Percentiles rank a stretch among this genome's conserved stretches.
phyloP scores from a whole-genome alignment of 2,113 vertebrate species.

The Lagopus leucura region DNA sequence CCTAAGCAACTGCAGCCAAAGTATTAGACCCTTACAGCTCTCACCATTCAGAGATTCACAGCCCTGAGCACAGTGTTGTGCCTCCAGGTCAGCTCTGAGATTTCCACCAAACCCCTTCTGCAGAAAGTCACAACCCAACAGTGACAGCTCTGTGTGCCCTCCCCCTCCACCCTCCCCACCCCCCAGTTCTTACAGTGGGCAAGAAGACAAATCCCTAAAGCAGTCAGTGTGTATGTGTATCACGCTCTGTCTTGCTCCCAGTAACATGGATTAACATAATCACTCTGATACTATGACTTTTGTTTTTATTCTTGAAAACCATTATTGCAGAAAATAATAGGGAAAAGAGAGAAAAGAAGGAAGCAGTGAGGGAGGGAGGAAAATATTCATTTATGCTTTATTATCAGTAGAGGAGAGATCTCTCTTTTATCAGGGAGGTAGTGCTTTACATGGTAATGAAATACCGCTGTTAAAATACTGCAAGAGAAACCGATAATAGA shows the following conservation, averaged over 20 bases:
- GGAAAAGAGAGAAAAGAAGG: not conserved
- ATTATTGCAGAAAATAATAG: not conserved
- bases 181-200: not conserved
- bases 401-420: not conserved
- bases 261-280: not conserved
- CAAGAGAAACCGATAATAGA: not conserved
- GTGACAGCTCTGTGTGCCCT: not conserved
- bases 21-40: not conserved
- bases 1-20: not conserved
- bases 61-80: not conserved
- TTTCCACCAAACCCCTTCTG: not conserved
- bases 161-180: not conserved
- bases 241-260: not conserved
- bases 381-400: not conserved
- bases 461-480: not conserved
- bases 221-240: accelerated
- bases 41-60: not conserved
- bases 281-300: not conserved
- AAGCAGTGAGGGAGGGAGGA: accelerated
- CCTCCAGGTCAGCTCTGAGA: not conserved
- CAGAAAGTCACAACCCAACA: not conserved
- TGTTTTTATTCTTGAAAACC: not conserved
- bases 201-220: not conserved
- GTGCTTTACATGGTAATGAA: not conserved
- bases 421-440: not conserved